Conservation (phyloP, 2,113 vertebrate species). For the Archocentrus centrarchus region DNA sequence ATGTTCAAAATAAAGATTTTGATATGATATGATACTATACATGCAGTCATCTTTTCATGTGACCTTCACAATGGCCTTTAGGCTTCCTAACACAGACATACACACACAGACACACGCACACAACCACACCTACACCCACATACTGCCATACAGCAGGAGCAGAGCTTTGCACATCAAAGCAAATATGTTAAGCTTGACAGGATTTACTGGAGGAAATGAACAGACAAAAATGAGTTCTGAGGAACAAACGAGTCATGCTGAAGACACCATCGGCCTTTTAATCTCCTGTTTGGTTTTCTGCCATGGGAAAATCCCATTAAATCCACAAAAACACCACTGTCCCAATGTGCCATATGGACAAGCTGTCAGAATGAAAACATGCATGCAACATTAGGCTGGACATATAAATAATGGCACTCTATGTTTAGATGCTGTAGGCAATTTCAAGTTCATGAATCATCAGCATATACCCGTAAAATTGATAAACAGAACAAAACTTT, state of each 20-base stretch:
- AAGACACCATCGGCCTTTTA: conserved; percentile 61
- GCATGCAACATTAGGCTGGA: background rate
- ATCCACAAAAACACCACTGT: background rate
- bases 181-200: conserved; percentile 69
- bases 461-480: background rate
- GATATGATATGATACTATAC: background rate
- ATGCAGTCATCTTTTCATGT: background rate
- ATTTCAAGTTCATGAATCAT: background rate
- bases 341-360: background rate
- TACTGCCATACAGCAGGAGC: background rate
- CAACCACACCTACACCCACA: background rate
- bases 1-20: too few relatives aligned
- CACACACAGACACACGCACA: background rate
- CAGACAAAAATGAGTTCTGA: conserved; percentile 28
- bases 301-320: conserved; percentile 54
- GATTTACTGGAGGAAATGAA: conserved; percentile 55
- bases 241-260: conserved; percentile 40
- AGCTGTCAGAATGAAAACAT: background rate
- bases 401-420: background rate
- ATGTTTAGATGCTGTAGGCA: background rate
- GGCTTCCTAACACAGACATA: conserved; percentile 6
- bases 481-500: background rate
- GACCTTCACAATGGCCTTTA: conserved; percentile 35
- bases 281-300: conserved; percentile 59
- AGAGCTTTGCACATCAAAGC: conserved; percentile 78